Evolutionary conservation across 2,888 invertebrate species (phyloP), one percentile per base, ranked within the genome.

Genomic region (Agriotes lineatus): DNA sequence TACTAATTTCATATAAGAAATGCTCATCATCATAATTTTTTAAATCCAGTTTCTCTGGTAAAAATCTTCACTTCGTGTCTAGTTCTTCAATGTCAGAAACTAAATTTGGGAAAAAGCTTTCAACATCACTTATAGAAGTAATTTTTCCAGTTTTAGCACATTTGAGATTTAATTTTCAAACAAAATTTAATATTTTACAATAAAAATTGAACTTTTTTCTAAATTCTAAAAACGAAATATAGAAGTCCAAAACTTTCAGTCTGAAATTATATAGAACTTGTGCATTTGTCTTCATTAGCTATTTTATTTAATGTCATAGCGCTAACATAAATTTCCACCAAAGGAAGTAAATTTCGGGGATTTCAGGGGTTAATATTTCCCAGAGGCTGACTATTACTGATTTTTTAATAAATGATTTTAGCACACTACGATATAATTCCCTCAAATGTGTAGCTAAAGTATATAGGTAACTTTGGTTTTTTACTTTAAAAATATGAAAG

Each of bases 381-480:
- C 20, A 45, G n/a, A 7, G 45, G 19, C 19, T 4, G 19, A 6
- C 19, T 45, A 45, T 4, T 1, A 45, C 45, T 2, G 19, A 19
- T 45, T 19, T 45, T 45, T 45, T 45, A 19, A 45, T 45, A 45
- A 45, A 45, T 45, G 6, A 45, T 45, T 45, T 45, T 19, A 45
- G 45, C 20, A 45, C 20, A 45, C 5, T 45, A 3, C 45, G 20
- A 45, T 45, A 45, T 7, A 14, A 45, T 45, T 45, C 18, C 7
- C n/a, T 45, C 9, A 45, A 19, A 18, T 10, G 45, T 19, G 45
- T 18, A 19, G 45, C 45, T 16, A 45, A 45, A 18, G 45, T 45
- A 18, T 18, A 45, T 19, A 45, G n/a, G n/a, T n/a, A n/a, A 3
- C 54, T 35, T 54, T 54, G 33, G 33, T 3, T 35, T 54, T 33